Base-by-base conservation (phyloP, 1,140 invertebrate species). In the Cydia amplana region DNA sequence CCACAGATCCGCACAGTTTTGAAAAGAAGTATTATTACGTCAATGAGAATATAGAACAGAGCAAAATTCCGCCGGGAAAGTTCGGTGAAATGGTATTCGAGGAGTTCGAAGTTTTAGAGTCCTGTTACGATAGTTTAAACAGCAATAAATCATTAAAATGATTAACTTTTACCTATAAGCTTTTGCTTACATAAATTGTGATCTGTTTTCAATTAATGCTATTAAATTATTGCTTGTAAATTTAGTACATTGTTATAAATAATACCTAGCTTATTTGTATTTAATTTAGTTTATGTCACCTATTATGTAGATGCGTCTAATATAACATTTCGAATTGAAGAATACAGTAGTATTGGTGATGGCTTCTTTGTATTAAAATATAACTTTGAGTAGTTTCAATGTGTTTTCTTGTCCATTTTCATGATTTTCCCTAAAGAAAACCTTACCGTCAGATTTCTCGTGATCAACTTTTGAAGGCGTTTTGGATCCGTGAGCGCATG, bases 51-150 rank as follows among this genome's bases (percentile, higher is more conserved):
- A 86, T 93, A 74, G 92, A 94, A 74, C 87, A 94, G 77, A 93
- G 82, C 75, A 94, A 93, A 81, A 87, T 92, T 75, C 90, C 93
- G 72, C 87, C 91, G 4, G 94, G 94, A 72, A 95, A 96, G 82
- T 95, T 95, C 81, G 95, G 95, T 7, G 96, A 97, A 79, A 97
- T 97, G 94, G 96, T 97, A 82, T 97, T 97, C 77, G 96, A 97
- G 88, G 95, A 96, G 77, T 97, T 96, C 78, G 96, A 97, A 92
- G 95, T 97, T 55, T 89, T 95, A 80, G 94, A 95, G 83, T 87
- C 90, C 43, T 91, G 90, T 80, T 93, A 92, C 75, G 94, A 95
- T 85, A 95, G 94, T 90, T 88, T 95, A 79, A 94, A 94, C 87
- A 94, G 92, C 75, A 91, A 89, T 89, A 93, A 91, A 85, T 88